Percentiles rank a stretch among this genome's conserved stretches.
Conservation (phyloP, 2,888 invertebrate species). For the Bursaphelenchus okinawaensis region DNA sequence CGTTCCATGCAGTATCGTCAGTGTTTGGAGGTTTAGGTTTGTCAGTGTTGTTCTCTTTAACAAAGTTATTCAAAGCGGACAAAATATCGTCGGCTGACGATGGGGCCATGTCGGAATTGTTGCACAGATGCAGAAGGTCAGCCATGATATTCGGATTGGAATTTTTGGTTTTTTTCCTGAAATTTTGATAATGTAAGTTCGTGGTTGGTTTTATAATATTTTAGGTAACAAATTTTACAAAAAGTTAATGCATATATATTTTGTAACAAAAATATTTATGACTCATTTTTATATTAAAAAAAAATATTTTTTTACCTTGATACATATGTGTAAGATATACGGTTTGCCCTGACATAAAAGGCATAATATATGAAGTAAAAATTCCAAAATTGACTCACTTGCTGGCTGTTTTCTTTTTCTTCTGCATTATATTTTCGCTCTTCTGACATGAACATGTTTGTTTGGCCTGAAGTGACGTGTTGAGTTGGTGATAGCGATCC, state of each 20-base stretch:
- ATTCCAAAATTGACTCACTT: slow-evolving; percentile 7
- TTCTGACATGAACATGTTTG: slow-evolving; percentile 7
- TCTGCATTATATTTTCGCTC: neutral
- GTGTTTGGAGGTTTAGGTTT: neutral
- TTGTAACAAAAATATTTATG: too few species aligned
- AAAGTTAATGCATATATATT: too few species aligned
- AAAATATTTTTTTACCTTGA: too few species aligned
- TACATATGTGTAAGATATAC: too few species aligned
- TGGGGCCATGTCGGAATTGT: slow-evolving; percentile 4
- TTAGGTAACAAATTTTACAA: too few species aligned
- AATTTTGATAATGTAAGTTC: neutral
- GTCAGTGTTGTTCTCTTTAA: slow-evolving; percentile 24
- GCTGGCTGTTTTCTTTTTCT: slow-evolving; percentile 3
- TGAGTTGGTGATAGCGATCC: slow-evolving; percentile 33
- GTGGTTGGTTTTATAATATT: too few species aligned
- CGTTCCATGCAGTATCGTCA: slow-evolving; percentile 18
- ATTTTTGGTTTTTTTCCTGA: slow-evolving; percentile 18
- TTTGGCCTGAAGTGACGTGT: slow-evolving; percentile 25
- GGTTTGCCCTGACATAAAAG: too few species aligned
- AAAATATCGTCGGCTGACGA: slow-evolving; percentile 32
- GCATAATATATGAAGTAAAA: too few species aligned
- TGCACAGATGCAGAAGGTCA: neutral
- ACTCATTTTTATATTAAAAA: too few species aligned
- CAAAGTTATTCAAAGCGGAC: slow-evolving; percentile 33
- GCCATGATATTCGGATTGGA: slow-evolving; percentile 17